Conservation (phyloP, 2,888 invertebrate genomes). For the Yponomeuta evonymella region DNA sequence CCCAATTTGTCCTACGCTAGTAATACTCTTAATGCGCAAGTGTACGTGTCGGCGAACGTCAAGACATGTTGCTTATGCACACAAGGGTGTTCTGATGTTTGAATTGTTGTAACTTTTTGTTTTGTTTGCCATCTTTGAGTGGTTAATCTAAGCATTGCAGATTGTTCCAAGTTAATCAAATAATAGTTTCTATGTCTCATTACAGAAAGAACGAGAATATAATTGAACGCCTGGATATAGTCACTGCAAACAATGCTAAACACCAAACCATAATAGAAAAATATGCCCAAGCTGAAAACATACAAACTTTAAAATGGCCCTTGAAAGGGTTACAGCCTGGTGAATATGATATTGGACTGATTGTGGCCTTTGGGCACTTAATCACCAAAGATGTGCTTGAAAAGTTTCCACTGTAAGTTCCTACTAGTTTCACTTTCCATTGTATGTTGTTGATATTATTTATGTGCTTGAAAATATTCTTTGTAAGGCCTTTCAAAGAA, state of each 20-base stretch:
- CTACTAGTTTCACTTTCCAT: neutral
- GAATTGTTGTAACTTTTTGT: too few relatives aligned
- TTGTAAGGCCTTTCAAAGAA: too few relatives aligned
- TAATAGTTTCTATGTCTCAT: neutral
- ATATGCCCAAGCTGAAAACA: slow-evolving; percentile 79
- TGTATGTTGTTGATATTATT: too few relatives aligned
- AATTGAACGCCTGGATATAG: slow-evolving; percentile 79
- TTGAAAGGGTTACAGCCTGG: slow-evolving; percentile 47
- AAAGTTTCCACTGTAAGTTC: slow-evolving; percentile 87
- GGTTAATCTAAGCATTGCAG: too few relatives aligned
- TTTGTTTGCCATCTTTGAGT: too few relatives aligned
- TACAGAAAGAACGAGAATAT: slow-evolving; percentile 70
- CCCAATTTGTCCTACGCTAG: too few relatives aligned
- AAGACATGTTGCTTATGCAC: too few relatives aligned
- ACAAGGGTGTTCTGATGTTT: too few relatives aligned
- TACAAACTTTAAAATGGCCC: slow-evolving; percentile 82
- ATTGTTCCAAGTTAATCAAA: neutral
- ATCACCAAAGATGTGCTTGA: slow-evolving; percentile 86
- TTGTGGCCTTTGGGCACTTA: slow-evolving; percentile 95
- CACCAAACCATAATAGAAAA: slow-evolving; percentile 78
- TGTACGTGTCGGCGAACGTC: too few relatives aligned
- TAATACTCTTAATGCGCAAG: too few relatives aligned
- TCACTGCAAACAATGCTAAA: slow-evolving; percentile 79
- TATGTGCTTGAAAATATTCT: too few relatives aligned
- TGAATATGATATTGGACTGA: slow-evolving; percentile 89